Evolutionary conservation across 2,113 vertebrate species (phyloP).

Genomic region (Hucho hucho): DNA sequence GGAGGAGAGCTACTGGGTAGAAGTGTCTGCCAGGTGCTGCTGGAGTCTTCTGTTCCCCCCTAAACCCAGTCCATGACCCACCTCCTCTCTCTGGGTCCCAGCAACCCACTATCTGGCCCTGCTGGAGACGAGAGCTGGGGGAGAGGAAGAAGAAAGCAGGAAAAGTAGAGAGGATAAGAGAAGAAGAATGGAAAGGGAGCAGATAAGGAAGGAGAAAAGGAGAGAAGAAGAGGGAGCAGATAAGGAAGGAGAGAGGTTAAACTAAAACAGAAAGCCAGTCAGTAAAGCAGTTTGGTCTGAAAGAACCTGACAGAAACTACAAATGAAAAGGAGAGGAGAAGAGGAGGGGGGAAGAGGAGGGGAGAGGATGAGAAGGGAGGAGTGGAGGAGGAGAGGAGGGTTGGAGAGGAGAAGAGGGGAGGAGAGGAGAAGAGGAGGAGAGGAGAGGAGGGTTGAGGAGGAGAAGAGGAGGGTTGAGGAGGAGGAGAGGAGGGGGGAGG

Average conservation of each 20-base stretch:
- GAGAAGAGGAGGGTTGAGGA: background rate
- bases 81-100: slow-evolving; percentile 21
- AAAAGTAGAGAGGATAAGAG: background rate
- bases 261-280: no score
- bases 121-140: slow-evolving; percentile 20
- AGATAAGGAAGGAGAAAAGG: background rate
- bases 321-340: background rate
- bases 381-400: background rate
- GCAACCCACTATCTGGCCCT: slow-evolving; percentile 62
- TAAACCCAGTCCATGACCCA: background rate
- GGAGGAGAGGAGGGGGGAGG: background rate
- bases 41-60: slow-evolving; percentile 32
- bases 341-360: background rate
- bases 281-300: no score
- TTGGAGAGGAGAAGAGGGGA: background rate
- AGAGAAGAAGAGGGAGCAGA: background rate
- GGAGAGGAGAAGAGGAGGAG: background rate
- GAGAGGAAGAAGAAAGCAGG: background rate
- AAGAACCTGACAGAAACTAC: no score
- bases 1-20: slow-evolving; percentile 93
- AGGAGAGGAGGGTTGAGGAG: no score
- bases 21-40: slow-evolving; percentile 78
- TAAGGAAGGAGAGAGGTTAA: background rate
- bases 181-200: background rate
- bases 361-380: background rate